Conservation (phyloP, 2,113 vertebrate species). For the Cyanoramphus novaezelandiae region DNA sequence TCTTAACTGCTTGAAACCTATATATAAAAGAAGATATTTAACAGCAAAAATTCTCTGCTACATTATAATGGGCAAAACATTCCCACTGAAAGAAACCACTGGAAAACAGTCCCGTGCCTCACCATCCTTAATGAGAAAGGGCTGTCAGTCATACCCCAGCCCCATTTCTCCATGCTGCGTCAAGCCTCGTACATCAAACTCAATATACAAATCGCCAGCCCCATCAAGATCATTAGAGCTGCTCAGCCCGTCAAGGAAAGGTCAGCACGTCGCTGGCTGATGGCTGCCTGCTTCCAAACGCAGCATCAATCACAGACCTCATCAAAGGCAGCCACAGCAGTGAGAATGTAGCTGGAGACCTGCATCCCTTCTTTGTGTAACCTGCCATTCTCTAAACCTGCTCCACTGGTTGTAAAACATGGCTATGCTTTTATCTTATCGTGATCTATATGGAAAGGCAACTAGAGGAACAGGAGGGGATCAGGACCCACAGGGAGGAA, state of each 20-base stretch:
- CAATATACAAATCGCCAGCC: conserved; percentile 33
- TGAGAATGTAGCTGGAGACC: conserved; percentile 25
- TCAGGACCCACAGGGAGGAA: background rate
- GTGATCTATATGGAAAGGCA: background rate
- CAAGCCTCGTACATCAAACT: conserved; percentile 48
- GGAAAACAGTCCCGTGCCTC: background rate
- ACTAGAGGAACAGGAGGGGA: background rate
- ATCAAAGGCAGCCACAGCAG: conserved; percentile 37
- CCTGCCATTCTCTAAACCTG: background rate
- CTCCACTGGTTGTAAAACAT: background rate
- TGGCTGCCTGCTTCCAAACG: background rate
- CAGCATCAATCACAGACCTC: conserved; percentile 70
- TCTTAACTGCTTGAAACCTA: conserved; percentile 3
- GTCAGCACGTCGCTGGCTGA: background rate
- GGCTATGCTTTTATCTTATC: conserved; percentile 8
- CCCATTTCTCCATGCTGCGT: background rate
- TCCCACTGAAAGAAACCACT: conserved; percentile 4
- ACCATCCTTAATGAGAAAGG: conserved; percentile 34
- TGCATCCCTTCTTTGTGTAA: background rate
- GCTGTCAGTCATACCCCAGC: conserved; percentile 5
- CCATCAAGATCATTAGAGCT: conserved; percentile 65
- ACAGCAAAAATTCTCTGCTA: conserved; percentile 26
- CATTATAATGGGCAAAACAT: background rate
- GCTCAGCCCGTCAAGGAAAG: conserved; percentile 45
- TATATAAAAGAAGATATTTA: conserved; percentile 28